phyloP scores from a whole-genome alignment of 1,140 invertebrate genomes.

The Mamestra configurata region DNA sequence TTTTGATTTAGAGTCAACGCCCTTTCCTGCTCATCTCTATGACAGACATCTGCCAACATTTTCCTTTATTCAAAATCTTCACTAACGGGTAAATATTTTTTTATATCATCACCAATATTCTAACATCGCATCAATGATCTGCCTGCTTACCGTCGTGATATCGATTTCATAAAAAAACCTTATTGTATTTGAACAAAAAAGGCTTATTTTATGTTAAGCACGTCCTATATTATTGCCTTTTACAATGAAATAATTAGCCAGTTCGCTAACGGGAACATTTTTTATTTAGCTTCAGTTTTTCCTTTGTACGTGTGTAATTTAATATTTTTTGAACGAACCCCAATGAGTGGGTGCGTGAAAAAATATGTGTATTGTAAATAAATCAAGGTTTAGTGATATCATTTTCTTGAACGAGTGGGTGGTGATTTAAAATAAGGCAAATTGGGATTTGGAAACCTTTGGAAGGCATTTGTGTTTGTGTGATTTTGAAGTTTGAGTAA shows the following conservation, averaged over 20 bases:
- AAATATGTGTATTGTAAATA: slow-evolving; percentile 40
- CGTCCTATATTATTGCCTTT: slow-evolving; percentile 78
- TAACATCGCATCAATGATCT: slow-evolving; percentile 53
- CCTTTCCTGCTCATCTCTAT: background rate
- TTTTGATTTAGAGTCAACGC: background rate
- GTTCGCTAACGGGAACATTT: slow-evolving; percentile 82
- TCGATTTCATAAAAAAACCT: slow-evolving; percentile 71
- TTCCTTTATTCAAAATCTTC: slow-evolving; percentile 2
- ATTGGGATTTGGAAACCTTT: background rate
- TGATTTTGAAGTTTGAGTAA: too few relatives aligned
- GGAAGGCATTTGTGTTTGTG: background rate
- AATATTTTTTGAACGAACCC: slow-evolving; percentile 85
- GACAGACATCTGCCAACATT: slow-evolving; percentile 26
- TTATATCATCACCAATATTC: background rate
- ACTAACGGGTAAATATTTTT: slow-evolving; percentile 8
- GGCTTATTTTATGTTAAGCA: slow-evolving; percentile 81
- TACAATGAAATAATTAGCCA: slow-evolving; percentile 86
- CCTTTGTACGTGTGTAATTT: slow-evolving; percentile 83
- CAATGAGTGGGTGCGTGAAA: slow-evolving; percentile 70
- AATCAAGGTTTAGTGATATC: slow-evolving; percentile 12
- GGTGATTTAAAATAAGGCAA: background rate
- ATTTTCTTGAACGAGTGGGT: slow-evolving; percentile 23
- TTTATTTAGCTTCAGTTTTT: slow-evolving; percentile 72
- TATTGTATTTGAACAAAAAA: slow-evolving; percentile 81
- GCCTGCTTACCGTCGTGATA: slow-evolving; percentile 74